Evolutionary conservation across 2,888 invertebrate species (phyloP).

Genomic region (Hirtodrosophila alboralis): DNA sequence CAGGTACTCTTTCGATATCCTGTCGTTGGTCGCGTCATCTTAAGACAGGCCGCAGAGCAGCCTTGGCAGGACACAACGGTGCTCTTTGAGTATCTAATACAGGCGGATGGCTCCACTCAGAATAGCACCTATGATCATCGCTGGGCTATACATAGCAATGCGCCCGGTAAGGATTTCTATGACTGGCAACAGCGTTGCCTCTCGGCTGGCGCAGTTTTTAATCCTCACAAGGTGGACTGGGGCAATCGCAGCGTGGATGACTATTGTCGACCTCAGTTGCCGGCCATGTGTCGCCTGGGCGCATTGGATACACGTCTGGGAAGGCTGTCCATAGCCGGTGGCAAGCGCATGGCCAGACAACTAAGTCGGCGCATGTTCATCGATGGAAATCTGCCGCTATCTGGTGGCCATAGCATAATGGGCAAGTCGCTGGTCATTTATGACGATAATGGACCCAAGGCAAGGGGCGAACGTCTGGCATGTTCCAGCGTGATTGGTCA

Average conservation of each 20-base stretch:
- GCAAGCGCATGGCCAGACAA: conserved; percentile 87
- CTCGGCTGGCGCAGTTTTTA: conserved; percentile 90
- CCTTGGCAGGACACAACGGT: conserved; percentile 94
- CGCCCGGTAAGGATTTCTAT: conserved; percentile 94
- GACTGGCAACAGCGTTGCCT: conserved; percentile 94
- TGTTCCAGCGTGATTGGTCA: conserved; percentile 93
- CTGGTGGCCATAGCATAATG: conserved; percentile 88
- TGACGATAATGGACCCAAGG: conserved; percentile 94
- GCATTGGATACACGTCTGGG: conserved; percentile 91
- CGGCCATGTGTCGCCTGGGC: conserved; percentile 89
- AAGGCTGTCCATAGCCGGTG: conserved; percentile 90
- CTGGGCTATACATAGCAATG: conserved; percentile 92
- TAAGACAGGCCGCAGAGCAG: conserved; percentile 91
- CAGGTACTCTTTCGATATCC: conserved; percentile 93
- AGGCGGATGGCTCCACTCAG: conserved; percentile 92
- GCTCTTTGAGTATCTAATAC: conserved; percentile 92
- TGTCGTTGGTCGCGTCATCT: conserved; percentile 92
- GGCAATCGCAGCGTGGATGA: conserved; percentile 86
- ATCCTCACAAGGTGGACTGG: conserved; percentile 90
- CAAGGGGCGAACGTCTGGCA: conserved; percentile 93
- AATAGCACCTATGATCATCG: conserved; percentile 90
- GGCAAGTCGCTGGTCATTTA: conserved; percentile 94
- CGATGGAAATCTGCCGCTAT: conserved; percentile 90
- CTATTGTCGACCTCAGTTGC: conserved; percentile 86
- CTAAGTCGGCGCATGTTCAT: conserved; percentile 91